A percentile compares a stretch with the other conserved stretches of the same genome.
Conservation (phyloP, 2,797 vertebrate species). For the Schizopygopsis malacanthus region DNA sequence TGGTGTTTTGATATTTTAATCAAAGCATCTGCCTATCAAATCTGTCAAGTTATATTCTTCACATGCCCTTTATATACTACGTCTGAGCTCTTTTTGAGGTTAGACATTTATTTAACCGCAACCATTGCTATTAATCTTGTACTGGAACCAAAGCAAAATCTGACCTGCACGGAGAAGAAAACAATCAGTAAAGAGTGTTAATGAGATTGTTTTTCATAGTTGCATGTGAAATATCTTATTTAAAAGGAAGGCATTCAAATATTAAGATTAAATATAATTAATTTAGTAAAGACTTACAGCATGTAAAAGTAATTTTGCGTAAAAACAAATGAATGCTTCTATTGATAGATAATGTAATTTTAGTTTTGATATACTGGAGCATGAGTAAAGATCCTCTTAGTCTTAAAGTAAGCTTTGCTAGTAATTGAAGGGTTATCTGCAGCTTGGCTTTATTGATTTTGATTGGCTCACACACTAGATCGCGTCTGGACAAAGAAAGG, state of each 20-base stretch:
- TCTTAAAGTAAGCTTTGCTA: slow-evolving; percentile 19
- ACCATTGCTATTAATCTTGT: slow-evolving; percentile 7
- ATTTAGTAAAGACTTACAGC: neutral
- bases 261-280: neutral
- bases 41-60: slow-evolving; percentile 39
- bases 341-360: slow-evolving; percentile 11
- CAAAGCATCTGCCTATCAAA: slow-evolving; percentile 49
- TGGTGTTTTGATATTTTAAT: slow-evolving; percentile 45
- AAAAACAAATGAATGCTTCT: neutral
- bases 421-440: slow-evolving; percentile 60
- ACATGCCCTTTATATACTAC: slow-evolving; percentile 29
- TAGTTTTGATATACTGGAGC: slow-evolving; percentile 9
- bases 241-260: neutral
- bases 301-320: neutral
- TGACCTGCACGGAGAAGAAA: neutral
- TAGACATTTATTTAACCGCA: slow-evolving; percentile 22
- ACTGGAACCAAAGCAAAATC: neutral
- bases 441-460: slow-evolving; percentile 71
- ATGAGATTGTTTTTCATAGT: neutral
- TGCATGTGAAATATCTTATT: neutral
- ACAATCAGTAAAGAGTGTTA: neutral
- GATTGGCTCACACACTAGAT: slow-evolving; percentile 68
- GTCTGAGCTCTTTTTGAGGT: slow-evolving; percentile 19
- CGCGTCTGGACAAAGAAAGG: slow-evolving; percentile 71
- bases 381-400: slow-evolving; percentile 17